Evolutionary conservation across 2,113 vertebrate species (phyloP).

Genomic region (rabbit (Oryctolagus cuniculus)): mOryCun1.1 NC_091432.1:92274001-92274500

Average conservation of each 20-base stretch:
- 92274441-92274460: neutral
- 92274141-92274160: neutral
- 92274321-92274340: neutral
- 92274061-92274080: neutral
- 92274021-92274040: neutral
- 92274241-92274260: neutral
- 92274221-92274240: neutral
- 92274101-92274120: neutral
- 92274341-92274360: slow-evolving; percentile 21
- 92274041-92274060: neutral
- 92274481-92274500: neutral
- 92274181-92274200: neutral
- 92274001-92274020: neutral
- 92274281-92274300: neutral
- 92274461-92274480: neutral
- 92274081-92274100: neutral
- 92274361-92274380: neutral
- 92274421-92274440: neutral
- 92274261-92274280: neutral
- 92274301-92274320: neutral
- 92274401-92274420: neutral
- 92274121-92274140: neutral
- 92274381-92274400: neutral
- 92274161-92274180: neutral
- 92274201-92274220: neutral